phyloP scores from a whole-genome alignment of 1,140 invertebrate species.

The Antheraea pernyi region DNA sequence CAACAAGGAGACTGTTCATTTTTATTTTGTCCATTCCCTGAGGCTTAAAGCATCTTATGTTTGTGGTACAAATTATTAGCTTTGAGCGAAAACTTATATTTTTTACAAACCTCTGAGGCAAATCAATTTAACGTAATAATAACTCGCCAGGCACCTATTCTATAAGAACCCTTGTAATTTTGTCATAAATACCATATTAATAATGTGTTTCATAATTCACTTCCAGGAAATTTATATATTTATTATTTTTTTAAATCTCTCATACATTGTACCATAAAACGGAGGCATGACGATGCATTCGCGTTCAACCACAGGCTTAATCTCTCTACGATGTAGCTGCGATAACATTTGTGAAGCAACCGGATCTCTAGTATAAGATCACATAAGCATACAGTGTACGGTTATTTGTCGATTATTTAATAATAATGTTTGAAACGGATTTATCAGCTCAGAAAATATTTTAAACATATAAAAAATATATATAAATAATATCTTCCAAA shows the following conservation, averaged over 20 bases:
- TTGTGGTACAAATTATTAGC: constrained; percentile 30
- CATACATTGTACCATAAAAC: constrained; percentile 36
- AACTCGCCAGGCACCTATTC: no score
- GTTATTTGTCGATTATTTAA: neutral
- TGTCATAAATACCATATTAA: no score
- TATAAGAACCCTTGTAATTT: no score
- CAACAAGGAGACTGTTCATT: constrained; percentile 73
- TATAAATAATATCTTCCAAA: no score
- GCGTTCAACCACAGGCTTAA: constrained; percentile 63
- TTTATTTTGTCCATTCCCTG: constrained; percentile 75
- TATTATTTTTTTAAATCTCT: neutral
- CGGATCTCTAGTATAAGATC: neutral
- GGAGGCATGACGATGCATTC: constrained; percentile 73
- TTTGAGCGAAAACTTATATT: neutral
- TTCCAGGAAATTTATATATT: no score
- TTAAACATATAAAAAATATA: neutral
- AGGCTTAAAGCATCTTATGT: constrained; percentile 62
- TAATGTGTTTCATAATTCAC: no score
- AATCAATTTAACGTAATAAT: neutral
- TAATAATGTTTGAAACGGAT: neutral
- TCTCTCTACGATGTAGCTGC: constrained; percentile 64
- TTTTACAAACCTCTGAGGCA: no score
- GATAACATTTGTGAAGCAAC: constrained; percentile 62
- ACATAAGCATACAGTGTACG: constrained; percentile 5
- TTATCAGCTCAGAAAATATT: neutral